These are phyloP conservation scores for Silurus glanis DNA, from an alignment of 2,113 vertebrate genomes.

Conservation along the genomic window DNA sequence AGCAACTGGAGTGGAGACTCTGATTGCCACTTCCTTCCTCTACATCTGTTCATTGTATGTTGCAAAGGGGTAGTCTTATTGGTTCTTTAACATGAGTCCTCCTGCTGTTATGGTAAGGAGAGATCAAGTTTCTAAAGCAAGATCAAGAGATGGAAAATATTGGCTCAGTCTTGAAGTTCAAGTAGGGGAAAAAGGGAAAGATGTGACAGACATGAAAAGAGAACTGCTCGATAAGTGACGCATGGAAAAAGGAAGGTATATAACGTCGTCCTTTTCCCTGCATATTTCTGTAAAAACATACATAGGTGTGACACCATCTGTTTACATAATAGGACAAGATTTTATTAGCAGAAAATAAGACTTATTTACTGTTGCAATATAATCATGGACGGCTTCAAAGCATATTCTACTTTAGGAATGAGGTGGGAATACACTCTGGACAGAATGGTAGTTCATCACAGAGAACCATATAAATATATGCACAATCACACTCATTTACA, in stretches of 20 bases:
- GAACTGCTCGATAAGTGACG: neutral
- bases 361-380: neutral
- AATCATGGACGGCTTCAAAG: neutral
- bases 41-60: slow-evolving; percentile 38
- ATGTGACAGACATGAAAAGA: neutral
- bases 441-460: neutral
- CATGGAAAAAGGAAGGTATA: neutral
- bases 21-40: slow-evolving; percentile 41
- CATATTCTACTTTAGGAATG: neutral
- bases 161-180: neutral
- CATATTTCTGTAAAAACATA: neutral
- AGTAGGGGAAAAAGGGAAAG: neutral
- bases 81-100: slow-evolving; percentile 1
- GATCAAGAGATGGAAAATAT: neutral
- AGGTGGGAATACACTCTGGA: neutral
- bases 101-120: slow-evolving; percentile 10
- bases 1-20: slow-evolving; percentile 19
- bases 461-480: neutral
- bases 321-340: neutral
- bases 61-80: slow-evolving; percentile 8
- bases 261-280: neutral
- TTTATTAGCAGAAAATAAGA: neutral
- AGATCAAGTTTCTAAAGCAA: neutral
- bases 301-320: neutral
- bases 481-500: neutral